Base-by-base conservation (phyloP, 1,140 invertebrate species). In the Campoletis sonorensis region DNA sequence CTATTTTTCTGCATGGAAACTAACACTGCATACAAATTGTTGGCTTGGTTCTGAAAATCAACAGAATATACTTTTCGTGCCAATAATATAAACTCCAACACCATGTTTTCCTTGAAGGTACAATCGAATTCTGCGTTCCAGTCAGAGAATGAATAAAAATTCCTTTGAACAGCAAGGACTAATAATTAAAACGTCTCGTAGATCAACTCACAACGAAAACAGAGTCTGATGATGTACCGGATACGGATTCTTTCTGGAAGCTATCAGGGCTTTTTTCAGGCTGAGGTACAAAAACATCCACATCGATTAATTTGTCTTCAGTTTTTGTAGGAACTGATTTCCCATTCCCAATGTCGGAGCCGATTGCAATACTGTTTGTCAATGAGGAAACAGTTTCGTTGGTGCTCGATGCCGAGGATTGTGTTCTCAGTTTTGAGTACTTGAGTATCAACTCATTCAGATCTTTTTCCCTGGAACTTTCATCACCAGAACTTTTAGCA, bases 121-220 rank as follows among this genome's bases (percentile, higher is more conserved):
- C n/a, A n/a, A n/a, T 7, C 16, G 15, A 4, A 54, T 54, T 21
- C n/a, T 4, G n/a, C 3, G 16, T 54, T 54, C 26, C 0, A 13
- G 1, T 37, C 4, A 37, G 4, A 10, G 10, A 37, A 37, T 37
- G 37, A 15, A 68, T 58, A 81, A 26, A 27, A 84, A 27, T 5
- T 72, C 33, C 33, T 33, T 75, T 80, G 45, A 75, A 78, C 3
- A 4, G 30, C 3, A 33, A 33, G 8, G 5, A 45, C 8, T 18
- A 68, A 80, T 70, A n/a, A 81, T 64, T 21, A 71, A 30, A 21
- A n/a, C 49, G 15, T 54, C 67, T 54, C 21, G 23, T 40, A n/a
- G 30, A 80, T 68, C 73, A 75, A 84, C 86, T 89, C 84, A 90
- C 88, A 81, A 77, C 16, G 54, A 89, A 90, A n/a, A 88, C 88